Base-by-base conservation (phyloP, 2,888 invertebrate species). In the Trisateles emortualis region DNA sequence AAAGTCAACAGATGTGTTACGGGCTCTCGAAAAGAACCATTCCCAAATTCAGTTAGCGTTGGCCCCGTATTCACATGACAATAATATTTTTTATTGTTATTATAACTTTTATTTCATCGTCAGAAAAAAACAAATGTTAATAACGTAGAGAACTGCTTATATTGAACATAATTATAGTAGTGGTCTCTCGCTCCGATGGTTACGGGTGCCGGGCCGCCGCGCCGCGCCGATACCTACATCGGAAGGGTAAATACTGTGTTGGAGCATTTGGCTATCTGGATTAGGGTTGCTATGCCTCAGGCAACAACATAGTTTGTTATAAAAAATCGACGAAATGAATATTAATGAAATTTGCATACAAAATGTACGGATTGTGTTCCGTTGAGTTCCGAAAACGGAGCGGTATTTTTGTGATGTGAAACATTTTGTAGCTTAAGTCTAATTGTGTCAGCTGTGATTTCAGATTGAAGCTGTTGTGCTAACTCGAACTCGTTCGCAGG, bases 151-250 rank as follows among this genome's bases (percentile, higher is more conserved):
- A 72, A 75, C 73, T 74, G 76, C 69, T 79, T 81, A 80, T 81
- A 84, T 81, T 79, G 81, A 70, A 73, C 76, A 74, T 85, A 85
- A 85, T 85, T 84, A 85, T 76, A 82, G 85, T 79, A 71, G 60
- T 52, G 60, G 68, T 74, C 63, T 68, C 71, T 71, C 81, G 81
- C 66, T 83, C 60, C 73, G 78, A 50, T 79, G 83, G 73, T 54
- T 68, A 70, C 73, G 66, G 78, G 72, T 73, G 64, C 66, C 64
- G 61, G 61, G 19, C 45, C 53, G 64, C 65, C 64, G 61, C 61
- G 29, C 47, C 53, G 72, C 72, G 64, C 66, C 64, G 52, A 41
- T 46, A 47, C 36, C 26, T 43, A 33, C 38, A 32, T 51, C 26
- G 47, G 30, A 48, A 54, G 64, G 68, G 64, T 68, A 68, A 68